Evolutionary conservation across 2,888 invertebrate species (phyloP), one percentile per base, ranked within the genome.

Genomic region (Gnatocerus cornutus): DNA sequence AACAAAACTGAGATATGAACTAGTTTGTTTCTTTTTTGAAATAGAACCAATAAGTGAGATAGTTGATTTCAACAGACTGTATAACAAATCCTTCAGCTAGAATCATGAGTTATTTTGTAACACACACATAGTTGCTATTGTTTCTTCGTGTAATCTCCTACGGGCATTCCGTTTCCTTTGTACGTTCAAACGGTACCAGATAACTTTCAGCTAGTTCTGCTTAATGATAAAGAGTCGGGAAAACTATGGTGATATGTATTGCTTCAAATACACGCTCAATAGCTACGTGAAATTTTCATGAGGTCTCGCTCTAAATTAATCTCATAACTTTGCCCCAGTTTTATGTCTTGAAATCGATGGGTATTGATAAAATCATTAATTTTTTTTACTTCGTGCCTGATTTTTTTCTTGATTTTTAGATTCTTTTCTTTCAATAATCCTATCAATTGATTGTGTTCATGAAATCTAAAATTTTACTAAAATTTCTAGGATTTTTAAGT

Each of bases 81-180:
- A 4, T 21, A 21, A 21, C 21, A 21, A 21, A 43, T 43, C 10
- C 3, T 14, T 14, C 13, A 43, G 10, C 10, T 39, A 10, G 9
- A 10, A 39, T 39, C 10, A n/a, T 39, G 33, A 33, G 39, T n/a
- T 33, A 33, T 33, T 33, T 33, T n/a, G 33, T 6, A 33, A 33
- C 13, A 46, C 9, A 46, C 46, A 46, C 46, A 46, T 46, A 46
- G 46, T 46, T 27, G 12, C 33, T 53, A 37, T 33, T 53, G 53
- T 14, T 50, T 50, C 50, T 50, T 27, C 50, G 37, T 14, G 8
- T 53, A 50, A 50, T 53, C 53, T 33, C 53, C 53, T 30, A 13
- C 13, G 53, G 53, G 53, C 53, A 33, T 53, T 53, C 29, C 37
- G 29, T 53, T 53, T 53, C 14, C 33, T 37, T 53, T 53, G 53